Evolutionary conservation across 2,888 invertebrate species (phyloP), one percentile per base, ranked within the genome.

Genomic region (Carcina quercana): DNA sequence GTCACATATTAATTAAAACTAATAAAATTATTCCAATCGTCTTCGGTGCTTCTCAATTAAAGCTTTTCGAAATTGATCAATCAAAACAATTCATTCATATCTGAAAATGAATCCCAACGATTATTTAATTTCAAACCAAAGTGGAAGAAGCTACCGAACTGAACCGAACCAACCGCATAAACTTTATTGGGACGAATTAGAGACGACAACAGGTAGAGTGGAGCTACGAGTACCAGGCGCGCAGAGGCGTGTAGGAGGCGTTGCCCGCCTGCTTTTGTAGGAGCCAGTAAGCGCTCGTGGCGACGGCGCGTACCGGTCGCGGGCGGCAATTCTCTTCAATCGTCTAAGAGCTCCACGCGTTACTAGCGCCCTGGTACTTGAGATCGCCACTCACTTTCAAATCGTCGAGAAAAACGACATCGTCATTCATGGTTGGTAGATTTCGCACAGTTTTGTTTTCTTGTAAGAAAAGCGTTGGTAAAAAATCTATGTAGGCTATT

Each of bases 301-400:
- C 32, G 21, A 32, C 32, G 20, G 13, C 28, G 12, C 11, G n/a
- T 15, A 5, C 13, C 13, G 14, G 10, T 2, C 10, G n/a, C 2
- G 6, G 24, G 12, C 6, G 12, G 11, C 26, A 8, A 15, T 5
- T 13, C 11, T 3, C 3, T 14, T 14, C 8, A 10, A 10, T n/a
- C n/a, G n/a, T n/a, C n/a, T n/a, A n/a, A 5, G 7, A 51, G 32
- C 56, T 57, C 53, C 49, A 54, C 40, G 28, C 28, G 43, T 36
- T 40, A 43, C 57, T 70, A 61, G 30, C 43, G 50, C 59, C 69
- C 53, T 70, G 40, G 69, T 68, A 64, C 50, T 47, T 30, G 33
- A 50, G 53, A 50, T 60, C 63, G 59, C 59, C 51, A 53, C 55
- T 64, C 63, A 67, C 69, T 69, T 70, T 68, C 69, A 70, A 70